Conservation (phyloP, 2,113 vertebrate genomes). For the Phylloscopus whistleri region DNA sequence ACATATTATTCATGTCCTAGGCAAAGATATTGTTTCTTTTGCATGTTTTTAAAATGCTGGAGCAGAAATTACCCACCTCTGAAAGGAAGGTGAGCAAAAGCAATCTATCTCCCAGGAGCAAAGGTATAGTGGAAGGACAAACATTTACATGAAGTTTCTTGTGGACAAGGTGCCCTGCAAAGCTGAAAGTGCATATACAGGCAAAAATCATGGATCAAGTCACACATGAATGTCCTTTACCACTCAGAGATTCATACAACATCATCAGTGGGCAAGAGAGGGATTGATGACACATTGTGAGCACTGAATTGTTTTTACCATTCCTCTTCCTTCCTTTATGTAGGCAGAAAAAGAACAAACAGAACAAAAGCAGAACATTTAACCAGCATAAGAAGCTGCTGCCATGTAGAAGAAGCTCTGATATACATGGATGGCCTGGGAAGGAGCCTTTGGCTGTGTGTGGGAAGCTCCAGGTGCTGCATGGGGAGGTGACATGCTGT, state of each 20-base stretch:
- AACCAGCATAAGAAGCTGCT: neutral
- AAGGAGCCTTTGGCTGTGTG: neutral
- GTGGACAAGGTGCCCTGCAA: neutral
- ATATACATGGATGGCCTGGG: neutral
- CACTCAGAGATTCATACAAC: neutral
- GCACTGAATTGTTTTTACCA: neutral
- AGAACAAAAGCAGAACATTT: neutral
- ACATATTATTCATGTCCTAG: neutral
- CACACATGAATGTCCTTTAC: neutral
- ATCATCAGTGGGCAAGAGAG: neutral
- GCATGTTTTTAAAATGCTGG: neutral
- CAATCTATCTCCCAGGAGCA: neutral
- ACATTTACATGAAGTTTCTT: neutral
- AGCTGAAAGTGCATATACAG: neutral
- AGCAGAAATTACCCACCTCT: neutral
- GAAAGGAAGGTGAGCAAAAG: neutral
- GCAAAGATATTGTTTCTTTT: neutral
- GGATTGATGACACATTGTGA: neutral
- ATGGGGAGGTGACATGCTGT: no score
- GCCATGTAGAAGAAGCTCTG: rapidly evolving
- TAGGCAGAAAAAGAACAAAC: neutral
- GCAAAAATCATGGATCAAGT: neutral
- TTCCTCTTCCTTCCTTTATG: neutral
- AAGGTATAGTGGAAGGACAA: neutral
- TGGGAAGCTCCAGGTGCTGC: neutral